phyloP scores from a whole-genome alignment of 1,140 invertebrate species.

The Ruditapes philippinarum region DNA sequence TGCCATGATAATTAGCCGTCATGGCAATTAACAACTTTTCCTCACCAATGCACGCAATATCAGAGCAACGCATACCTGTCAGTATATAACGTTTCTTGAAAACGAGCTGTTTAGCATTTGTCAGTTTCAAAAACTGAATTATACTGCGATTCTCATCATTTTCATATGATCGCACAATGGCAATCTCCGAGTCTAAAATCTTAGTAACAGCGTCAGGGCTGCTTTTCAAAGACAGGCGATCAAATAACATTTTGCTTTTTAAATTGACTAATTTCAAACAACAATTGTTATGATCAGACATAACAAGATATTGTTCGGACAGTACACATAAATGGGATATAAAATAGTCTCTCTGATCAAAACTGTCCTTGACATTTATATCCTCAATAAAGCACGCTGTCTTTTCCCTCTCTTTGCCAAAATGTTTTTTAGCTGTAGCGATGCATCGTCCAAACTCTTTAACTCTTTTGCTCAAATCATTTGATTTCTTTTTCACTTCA shows the following conservation, averaged over 20 bases:
- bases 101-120: neutral
- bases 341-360: neutral
- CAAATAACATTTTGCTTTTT: too few relatives aligned
- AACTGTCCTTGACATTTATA: neutral
- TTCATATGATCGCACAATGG: neutral
- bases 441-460: too few relatives aligned
- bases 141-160: neutral
- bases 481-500: neutral
- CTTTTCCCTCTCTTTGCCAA: neutral
- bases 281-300: neutral
- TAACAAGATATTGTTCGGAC: neutral
- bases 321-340: neutral
- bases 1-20: neutral
- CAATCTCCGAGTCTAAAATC: neutral
- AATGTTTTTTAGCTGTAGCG: neutral
- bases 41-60: neutral
- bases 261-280: too few relatives aligned
- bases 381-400: neutral
- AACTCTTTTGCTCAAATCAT: neutral
- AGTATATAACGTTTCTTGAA: neutral
- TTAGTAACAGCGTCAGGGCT: neutral
- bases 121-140: neutral
- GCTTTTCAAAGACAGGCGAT: too few relatives aligned
- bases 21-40: neutral
- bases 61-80: neutral